These are phyloP conservation scores for Sebastes kiyomatsui DNA, from an alignment of 2,797 vertebrate genomes.

Conservation along the genomic window DNA sequence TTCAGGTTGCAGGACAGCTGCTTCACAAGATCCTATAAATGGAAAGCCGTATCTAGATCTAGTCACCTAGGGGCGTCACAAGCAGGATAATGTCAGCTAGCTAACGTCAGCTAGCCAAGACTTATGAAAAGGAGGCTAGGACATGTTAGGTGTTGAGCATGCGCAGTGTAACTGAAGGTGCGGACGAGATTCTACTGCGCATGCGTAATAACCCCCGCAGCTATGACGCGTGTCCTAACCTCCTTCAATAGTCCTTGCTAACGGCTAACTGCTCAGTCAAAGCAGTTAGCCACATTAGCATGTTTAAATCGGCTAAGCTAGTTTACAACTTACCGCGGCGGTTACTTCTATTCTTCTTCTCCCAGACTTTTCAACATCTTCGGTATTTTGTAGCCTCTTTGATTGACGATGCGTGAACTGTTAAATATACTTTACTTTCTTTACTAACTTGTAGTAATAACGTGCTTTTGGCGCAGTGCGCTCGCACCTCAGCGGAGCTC, in stretches of 20 bases:
- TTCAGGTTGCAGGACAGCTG: conserved; percentile 52
- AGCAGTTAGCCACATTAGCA: not conserved
- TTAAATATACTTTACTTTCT: not conserved
- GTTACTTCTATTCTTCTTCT: conserved; percentile 66
- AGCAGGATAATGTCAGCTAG: conserved; percentile 48
- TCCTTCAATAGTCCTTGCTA: conserved; percentile 7
- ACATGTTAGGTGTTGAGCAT: no score
- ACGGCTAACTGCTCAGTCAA: conserved; percentile 36
- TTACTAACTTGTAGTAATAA: no score
- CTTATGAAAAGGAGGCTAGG: accelerated
- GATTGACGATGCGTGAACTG: conserved; percentile 17
- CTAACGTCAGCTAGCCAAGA: conserved; percentile 8
- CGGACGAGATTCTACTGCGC: no score
- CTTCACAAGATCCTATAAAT: conserved; percentile 59
- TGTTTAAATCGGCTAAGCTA: no score
- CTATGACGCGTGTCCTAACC: no score
- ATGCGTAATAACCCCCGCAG: accelerated
- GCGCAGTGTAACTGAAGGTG: no score
- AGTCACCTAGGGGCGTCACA: conserved; percentile 16
- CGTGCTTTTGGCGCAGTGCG: conserved; percentile 49
- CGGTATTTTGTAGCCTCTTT: conserved; percentile 26
- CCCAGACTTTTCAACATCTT: conserved; percentile 76
- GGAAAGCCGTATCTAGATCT: conserved; percentile 57
- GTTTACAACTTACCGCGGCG: conserved; percentile 76
- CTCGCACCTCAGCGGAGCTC: conserved; percentile 52